Evolutionary conservation across 2,888 invertebrate species (phyloP).

Genomic region (Cremastobaeus sp.): DNA sequence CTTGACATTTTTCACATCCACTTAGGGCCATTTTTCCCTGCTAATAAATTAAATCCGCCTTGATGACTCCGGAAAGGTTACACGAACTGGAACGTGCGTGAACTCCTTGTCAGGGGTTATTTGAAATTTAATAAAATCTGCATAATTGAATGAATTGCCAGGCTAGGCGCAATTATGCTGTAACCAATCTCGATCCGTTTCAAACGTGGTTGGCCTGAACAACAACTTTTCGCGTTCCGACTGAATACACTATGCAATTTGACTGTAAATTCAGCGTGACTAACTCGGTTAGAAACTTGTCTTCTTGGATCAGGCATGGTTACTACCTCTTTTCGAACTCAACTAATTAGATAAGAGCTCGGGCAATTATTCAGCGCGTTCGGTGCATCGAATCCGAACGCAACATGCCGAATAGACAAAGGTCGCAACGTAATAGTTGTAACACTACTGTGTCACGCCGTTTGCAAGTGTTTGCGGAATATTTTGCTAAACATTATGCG

Average conservation of each 20-base stretch:
- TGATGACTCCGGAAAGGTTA: too few relatives aligned
- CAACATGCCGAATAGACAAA: slow-evolving; percentile 8
- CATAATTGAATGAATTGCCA: slow-evolving; percentile 25
- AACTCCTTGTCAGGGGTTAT: slow-evolving; percentile 6
- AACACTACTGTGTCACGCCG: not conserved
- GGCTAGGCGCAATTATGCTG: slow-evolving; percentile 12
- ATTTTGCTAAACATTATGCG: not conserved
- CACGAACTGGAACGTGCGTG: slow-evolving; percentile 12
- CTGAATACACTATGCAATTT: slow-evolving; percentile 10
- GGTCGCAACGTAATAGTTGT: slow-evolving; percentile 1
- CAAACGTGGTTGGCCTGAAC: slow-evolving; percentile 25
- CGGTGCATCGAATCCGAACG: slow-evolving; percentile 4
- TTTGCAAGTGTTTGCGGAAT: slow-evolving; percentile 2
- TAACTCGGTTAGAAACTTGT: slow-evolving; percentile 35
- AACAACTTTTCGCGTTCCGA: slow-evolving; percentile 14
- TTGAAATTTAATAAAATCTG: slow-evolving; percentile 23
- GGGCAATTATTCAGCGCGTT: slow-evolving; percentile 14
- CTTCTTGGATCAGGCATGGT: slow-evolving; percentile 15
- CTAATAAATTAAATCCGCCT: too few relatives aligned
- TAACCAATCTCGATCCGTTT: slow-evolving; percentile 37
- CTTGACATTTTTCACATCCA: too few relatives aligned
- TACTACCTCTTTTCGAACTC: slow-evolving; percentile 21
- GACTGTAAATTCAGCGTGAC: slow-evolving; percentile 17
- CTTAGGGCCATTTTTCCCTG: too few relatives aligned
- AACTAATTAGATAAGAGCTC: slow-evolving; percentile 11